phyloP scores from a whole-genome alignment of 2,888 invertebrate species.

The Platynereis dumerilii region DNA sequence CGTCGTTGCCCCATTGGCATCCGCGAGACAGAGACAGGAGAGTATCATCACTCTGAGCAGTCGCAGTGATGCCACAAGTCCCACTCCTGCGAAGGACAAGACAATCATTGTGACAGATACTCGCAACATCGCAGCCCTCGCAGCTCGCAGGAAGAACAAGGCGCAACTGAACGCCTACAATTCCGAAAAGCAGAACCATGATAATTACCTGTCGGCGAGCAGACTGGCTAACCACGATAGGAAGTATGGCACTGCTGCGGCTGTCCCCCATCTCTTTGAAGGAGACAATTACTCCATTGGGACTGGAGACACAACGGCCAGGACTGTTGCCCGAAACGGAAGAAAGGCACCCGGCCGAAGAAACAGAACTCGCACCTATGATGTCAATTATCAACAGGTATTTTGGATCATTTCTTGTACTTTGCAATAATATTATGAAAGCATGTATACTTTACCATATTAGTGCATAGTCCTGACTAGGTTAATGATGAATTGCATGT shows the following conservation, averaged over 20 bases:
- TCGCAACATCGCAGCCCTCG: constrained; percentile 56
- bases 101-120: constrained; percentile 50
- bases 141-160: constrained; percentile 51
- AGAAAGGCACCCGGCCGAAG: background rate
- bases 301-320: background rate
- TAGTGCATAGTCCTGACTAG: too few relatives aligned
- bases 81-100: constrained; percentile 2
- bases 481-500: too few relatives aligned
- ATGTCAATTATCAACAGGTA: background rate
- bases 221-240: constrained; percentile 55
- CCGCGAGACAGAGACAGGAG: constrained; percentile 9
- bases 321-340: background rate
- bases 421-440: background rate
- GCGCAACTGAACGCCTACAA: constrained; percentile 42
- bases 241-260: constrained; percentile 35
- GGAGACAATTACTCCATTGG: constrained; percentile 9
- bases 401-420: background rate
- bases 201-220: constrained; percentile 48
- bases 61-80: constrained; percentile 13
- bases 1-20: background rate
- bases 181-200: constrained; percentile 29
- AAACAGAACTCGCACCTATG: background rate
- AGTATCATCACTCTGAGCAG: constrained; percentile 27
- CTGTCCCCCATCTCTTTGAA: constrained; percentile 12
- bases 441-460: too few relatives aligned